phyloP scores from a whole-genome alignment of 1,140 invertebrate species.

The Drosophila repletoides region DNA sequence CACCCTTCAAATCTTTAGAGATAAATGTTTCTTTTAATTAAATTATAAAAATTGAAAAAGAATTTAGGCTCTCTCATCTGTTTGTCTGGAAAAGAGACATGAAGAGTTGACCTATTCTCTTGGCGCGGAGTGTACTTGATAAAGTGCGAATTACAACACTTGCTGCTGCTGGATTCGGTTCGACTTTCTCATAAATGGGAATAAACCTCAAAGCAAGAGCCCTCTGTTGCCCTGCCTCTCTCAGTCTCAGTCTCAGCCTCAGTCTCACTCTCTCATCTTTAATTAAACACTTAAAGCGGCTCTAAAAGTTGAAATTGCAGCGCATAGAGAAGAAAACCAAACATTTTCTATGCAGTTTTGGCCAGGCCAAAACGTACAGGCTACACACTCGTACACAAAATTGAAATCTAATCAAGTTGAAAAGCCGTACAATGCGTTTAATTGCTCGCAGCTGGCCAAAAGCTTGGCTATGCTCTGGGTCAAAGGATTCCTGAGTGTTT shows the following conservation, averaged over 20 bases:
- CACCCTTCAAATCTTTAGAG: no score
- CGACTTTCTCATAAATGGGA: conserved; percentile 41
- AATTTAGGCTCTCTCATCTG: no score
- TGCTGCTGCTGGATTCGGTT: conserved; percentile 48
- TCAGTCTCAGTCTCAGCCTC: no score
- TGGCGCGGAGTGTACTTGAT: conserved; percentile 36
- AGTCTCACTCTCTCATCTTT: no score
- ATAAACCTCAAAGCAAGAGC: conserved; percentile 4
- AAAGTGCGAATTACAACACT: conserved; percentile 75
- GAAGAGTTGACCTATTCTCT: no score
- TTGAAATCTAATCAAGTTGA: conserved; percentile 57
- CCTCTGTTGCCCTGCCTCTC: not conserved
- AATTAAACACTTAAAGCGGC: not conserved
- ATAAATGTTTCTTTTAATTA: no score
- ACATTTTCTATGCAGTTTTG: conserved; percentile 23
- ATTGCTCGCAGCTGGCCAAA: conserved; percentile 42
- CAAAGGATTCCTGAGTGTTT: conserved; percentile 26
- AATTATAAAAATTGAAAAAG: no score
- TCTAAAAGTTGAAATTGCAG: not conserved
- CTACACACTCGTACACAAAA: no score
- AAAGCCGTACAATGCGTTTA: conserved; percentile 54
- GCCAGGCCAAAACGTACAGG: conserved; percentile 13
- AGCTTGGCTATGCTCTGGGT: conserved; percentile 7
- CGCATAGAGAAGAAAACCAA: not conserved
- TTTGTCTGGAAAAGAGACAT: no score